These are phyloP conservation scores for Lichenostomus cassidix DNA, from an alignment of 2,113 vertebrate genomes.

Conservation along the genomic window DNA sequence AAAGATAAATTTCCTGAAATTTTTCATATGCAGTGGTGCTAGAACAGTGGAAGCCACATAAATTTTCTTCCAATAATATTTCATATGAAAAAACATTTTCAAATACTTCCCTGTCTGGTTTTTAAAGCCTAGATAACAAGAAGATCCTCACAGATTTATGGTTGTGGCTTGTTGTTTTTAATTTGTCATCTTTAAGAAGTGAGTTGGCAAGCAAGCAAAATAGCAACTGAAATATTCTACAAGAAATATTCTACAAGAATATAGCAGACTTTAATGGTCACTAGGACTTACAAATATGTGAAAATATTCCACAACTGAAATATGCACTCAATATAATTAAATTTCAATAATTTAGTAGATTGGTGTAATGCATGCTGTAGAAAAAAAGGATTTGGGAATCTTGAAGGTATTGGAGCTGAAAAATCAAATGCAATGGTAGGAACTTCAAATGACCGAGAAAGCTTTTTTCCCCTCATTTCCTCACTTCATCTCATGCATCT, in stretches of 20 bases:
- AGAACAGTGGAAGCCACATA: background rate
- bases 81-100: background rate
- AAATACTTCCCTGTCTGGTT: background rate
- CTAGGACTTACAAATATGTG: background rate
- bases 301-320: background rate
- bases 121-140: background rate
- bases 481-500: background rate
- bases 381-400: background rate
- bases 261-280: background rate
- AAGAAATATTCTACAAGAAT: background rate
- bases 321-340: background rate
- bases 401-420: background rate
- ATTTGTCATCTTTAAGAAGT: background rate
- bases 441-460: background rate
- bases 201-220: background rate
- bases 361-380: background rate
- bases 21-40: background rate
- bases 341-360: background rate
- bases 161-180: background rate
- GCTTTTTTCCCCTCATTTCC: background rate
- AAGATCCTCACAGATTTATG: background rate
- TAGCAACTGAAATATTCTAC: background rate
- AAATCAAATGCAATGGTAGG: background rate
- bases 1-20: background rate
- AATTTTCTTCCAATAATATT: background rate